Evolutionary conservation across 30 jellyfish, hydroid and myxozoan species (phyloP).

Genomic region (Aurelia aurita): DNA sequence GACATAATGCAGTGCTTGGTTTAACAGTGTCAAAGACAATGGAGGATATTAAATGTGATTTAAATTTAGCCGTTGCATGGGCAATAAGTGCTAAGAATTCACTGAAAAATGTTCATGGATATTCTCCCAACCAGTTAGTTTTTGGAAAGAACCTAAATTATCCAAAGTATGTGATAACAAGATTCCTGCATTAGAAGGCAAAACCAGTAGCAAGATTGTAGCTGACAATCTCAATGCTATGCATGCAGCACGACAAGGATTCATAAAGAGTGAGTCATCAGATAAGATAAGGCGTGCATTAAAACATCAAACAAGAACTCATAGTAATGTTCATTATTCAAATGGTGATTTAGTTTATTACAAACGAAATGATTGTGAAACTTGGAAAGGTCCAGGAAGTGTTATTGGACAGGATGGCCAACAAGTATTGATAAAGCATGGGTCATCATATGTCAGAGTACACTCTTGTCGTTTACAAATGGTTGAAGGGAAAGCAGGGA

Average conservation of each 20-base stretch:
- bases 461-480: slow-evolving; percentile 27
- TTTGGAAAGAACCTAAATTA: slow-evolving; percentile 60
- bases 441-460: slow-evolving; percentile 29
- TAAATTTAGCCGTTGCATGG: slow-evolving; percentile 32
- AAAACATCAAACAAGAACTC: slow-evolving; percentile 61
- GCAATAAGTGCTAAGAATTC: slow-evolving; percentile 71
- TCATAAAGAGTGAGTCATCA: slow-evolving; percentile 54
- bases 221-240: slow-evolving; percentile 65
- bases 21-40: slow-evolving; percentile 27
- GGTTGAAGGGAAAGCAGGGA: neutral
- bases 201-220: slow-evolving; percentile 44
- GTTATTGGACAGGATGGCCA: slow-evolving; percentile 59
- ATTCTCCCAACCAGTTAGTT: slow-evolving; percentile 46
- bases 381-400: slow-evolving; percentile 83
- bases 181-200: slow-evolving; percentile 61
- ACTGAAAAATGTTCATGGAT: slow-evolving; percentile 47
- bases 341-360: slow-evolving; percentile 72
- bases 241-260: slow-evolving; percentile 53
- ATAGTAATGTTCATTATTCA: slow-evolving; percentile 31
- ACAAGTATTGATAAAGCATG: slow-evolving; percentile 48
- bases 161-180: slow-evolving; percentile 49
- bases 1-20: slow-evolving; percentile 40
- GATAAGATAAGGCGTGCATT: slow-evolving; percentile 67
- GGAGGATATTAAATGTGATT: slow-evolving; percentile 36
- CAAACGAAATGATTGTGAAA: slow-evolving; percentile 46